Evolutionary conservation across 2,888 invertebrate genomes (phyloP).

Genomic region (Camptogramma bilineatum): DNA sequence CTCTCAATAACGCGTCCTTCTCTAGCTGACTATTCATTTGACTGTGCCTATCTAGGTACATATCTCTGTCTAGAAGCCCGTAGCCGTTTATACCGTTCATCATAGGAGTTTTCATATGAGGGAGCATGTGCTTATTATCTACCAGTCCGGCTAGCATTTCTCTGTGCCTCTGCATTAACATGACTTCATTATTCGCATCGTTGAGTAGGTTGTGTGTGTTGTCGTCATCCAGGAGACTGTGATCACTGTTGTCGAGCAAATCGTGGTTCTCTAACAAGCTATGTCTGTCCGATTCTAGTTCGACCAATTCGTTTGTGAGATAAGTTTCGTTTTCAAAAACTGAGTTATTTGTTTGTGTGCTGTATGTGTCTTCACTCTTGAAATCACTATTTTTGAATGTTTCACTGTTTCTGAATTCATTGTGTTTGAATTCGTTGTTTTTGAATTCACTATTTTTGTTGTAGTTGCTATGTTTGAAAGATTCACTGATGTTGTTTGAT

Average conservation of each 20-base stretch:
- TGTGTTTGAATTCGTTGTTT: slow-evolving; percentile 10
- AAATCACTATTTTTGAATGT: slow-evolving; percentile 27
- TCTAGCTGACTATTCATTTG: slow-evolving; percentile 70
- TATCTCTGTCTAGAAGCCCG: slow-evolving; percentile 73
- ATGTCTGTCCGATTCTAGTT: slow-evolving; percentile 81
- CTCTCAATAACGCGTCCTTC: slow-evolving; percentile 70
- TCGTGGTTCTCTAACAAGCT: slow-evolving; percentile 80
- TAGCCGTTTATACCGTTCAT: slow-evolving; percentile 77
- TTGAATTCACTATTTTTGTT: slow-evolving; percentile 30
- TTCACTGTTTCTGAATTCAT: slow-evolving; percentile 23
- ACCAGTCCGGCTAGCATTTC: slow-evolving; percentile 75
- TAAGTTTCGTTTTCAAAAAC: slow-evolving; percentile 74
- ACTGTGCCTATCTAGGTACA: slow-evolving; percentile 77
- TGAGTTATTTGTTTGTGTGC: slow-evolving; percentile 51
- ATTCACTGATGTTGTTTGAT: slow-evolving; percentile 26
- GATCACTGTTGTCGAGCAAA: slow-evolving; percentile 77
- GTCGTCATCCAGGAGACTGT: slow-evolving; percentile 76
- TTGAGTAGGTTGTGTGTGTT: slow-evolving; percentile 72
- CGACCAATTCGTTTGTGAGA: slow-evolving; percentile 75
- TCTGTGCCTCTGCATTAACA: slow-evolving; percentile 76
- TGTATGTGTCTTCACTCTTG: slow-evolving; percentile 38
- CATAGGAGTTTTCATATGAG: slow-evolving; percentile 69
- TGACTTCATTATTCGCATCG: slow-evolving; percentile 69
- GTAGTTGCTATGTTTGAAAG: slow-evolving; percentile 34
- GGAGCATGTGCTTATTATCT: slow-evolving; percentile 69